These are phyloP conservation scores for Varroa destructor DNA, from an alignment of 1,140 invertebrate species.

Conservation along the genomic window DNA sequence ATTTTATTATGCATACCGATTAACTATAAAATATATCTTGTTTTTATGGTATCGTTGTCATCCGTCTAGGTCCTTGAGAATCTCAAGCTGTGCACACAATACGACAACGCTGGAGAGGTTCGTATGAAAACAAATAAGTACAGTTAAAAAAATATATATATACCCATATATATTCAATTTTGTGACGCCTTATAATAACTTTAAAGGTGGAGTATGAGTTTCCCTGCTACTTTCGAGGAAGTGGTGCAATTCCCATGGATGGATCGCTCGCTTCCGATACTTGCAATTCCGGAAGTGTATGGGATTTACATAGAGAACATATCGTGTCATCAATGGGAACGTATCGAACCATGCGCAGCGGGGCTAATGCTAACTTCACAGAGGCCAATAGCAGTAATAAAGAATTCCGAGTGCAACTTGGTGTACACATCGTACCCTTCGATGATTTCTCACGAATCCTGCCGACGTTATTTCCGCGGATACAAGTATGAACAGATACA, in stretches of 20 bases:
- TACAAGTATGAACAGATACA: slow-evolving; percentile 46
- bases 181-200: neutral
- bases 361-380: neutral
- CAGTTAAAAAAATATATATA: too few relatives aligned
- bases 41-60: neutral
- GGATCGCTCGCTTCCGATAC: too few relatives aligned
- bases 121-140: neutral
- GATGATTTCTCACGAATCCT: slow-evolving; percentile 7
- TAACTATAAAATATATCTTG: neutral
- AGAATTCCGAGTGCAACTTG: slow-evolving; percentile 6
- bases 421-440: neutral
- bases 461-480: slow-evolving; percentile 49
- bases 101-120: slow-evolving; percentile 55
- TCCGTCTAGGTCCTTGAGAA: slow-evolving; percentile 49
- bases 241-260: neutral
- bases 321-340: too few relatives aligned
- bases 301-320: too few relatives aligned
- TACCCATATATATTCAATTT: neutral
- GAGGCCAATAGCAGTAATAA: neutral
- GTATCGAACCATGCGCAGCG: too few relatives aligned
- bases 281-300: too few relatives aligned
- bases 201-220: slow-evolving; percentile 55
- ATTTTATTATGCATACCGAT: neutral
- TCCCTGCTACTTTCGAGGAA: slow-evolving; percentile 53
- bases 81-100: slow-evolving; percentile 57